These are phyloP conservation scores for Stenodema calcarata DNA, from an alignment of 2,888 invertebrate species.

Conservation along the genomic window DNA sequence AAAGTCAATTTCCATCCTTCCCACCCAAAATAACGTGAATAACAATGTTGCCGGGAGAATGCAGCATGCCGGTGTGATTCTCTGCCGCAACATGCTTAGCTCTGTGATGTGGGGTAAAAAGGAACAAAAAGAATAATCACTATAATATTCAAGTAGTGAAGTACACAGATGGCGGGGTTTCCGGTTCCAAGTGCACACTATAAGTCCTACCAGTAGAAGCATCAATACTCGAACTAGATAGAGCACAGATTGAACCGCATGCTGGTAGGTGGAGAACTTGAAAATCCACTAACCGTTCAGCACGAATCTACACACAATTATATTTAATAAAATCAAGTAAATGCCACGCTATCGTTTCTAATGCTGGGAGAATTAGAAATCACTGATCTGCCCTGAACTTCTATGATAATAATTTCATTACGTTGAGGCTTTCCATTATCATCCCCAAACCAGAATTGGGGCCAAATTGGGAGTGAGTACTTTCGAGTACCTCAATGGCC, in stretches of 20 bases:
- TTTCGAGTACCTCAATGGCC: too few species aligned
- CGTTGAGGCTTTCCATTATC: too few species aligned
- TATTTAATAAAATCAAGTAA: too few species aligned
- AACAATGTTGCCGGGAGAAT: conserved; percentile 27
- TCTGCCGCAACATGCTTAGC: conserved; percentile 55
- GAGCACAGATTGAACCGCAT: neutral
- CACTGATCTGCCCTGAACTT: too few species aligned
- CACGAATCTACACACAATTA: neutral
- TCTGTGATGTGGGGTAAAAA: conserved; percentile 52
- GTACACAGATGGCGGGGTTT: neutral
- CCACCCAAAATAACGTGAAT: too few species aligned
- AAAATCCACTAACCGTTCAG: neutral
- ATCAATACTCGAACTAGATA: neutral
- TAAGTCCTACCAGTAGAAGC: neutral
- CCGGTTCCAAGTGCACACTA: neutral
- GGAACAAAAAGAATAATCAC: conserved; percentile 46
- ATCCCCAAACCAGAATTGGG: too few species aligned
- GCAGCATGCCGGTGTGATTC: conserved; percentile 53
- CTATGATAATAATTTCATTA: too few species aligned
- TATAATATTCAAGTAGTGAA: conserved; percentile 6
- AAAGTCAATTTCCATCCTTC: too few species aligned
- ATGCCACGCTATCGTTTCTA: too few species aligned
- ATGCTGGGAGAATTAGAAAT: too few species aligned
- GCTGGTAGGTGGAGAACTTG: neutral
- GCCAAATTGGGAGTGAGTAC: too few species aligned